A percentile compares a stretch with the other conserved stretches of the same genome.
phyloP scores from a whole-genome alignment of 30 jellyfish, hydroid and myxozoan genomes.

The Aurelia sp. region DNA sequence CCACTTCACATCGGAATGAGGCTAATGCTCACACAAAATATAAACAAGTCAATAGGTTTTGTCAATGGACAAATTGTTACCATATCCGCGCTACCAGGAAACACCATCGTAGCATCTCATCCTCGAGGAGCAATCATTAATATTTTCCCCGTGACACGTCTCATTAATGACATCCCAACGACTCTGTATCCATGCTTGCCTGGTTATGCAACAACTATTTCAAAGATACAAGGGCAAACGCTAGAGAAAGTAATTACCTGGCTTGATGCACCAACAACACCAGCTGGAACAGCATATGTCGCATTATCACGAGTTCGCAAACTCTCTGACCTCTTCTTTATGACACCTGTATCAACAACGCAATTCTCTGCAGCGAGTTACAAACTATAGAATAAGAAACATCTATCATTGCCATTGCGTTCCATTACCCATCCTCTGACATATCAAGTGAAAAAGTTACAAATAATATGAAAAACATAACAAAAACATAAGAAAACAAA shows the following conservation, averaged over 20 bases:
- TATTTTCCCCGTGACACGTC: neutral
- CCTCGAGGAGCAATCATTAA: constrained; percentile 2
- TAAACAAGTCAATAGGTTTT: constrained; percentile 4
- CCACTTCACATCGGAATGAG: neutral
- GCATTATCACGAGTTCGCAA: constrained; percentile 5
- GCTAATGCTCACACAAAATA: constrained; percentile 8
- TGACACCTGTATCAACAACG: neutral
- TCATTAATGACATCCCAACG: neutral
- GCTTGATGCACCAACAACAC: neutral
- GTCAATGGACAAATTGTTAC: constrained; percentile 32
- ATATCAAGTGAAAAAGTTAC: too few relatives aligned
- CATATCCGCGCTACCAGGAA: neutral
- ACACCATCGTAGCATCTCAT: neutral
- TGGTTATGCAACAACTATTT: constrained; percentile 16
- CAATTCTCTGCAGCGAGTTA: neutral
- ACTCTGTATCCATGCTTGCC: constrained; percentile 1
- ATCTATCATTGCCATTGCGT: too few relatives aligned
- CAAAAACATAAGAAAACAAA: too few relatives aligned
- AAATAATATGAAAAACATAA: too few relatives aligned
- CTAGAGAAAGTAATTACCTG: neutral
- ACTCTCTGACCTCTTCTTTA: neutral
- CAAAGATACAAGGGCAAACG: constrained; percentile 29
- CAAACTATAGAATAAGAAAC: too few relatives aligned
- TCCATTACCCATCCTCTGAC: too few relatives aligned
- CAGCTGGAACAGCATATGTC: constrained; percentile 27